Base-by-base conservation (phyloP, 2,888 invertebrate species). In the Cantharis lateralis region DNA sequence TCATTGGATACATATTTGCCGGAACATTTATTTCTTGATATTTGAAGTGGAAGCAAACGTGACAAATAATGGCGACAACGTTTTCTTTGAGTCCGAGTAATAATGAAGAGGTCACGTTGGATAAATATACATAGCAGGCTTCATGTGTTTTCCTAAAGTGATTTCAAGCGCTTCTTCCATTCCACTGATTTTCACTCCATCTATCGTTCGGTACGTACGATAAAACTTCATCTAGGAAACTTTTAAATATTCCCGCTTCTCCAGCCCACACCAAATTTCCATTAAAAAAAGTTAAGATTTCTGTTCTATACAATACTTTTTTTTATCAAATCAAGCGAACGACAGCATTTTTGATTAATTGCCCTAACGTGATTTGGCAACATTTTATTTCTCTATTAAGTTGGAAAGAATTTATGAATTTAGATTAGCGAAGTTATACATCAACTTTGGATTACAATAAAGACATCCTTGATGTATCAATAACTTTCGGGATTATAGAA, bases 31-130 rank as follows among this genome's bases (percentile, higher is more conserved):
- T 70, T 74, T 70, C 69, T 69, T 70, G 69, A 16, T 73, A 18
- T 62, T 20, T 70, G 62, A 61, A 74, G 74, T 64, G 62, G 74
- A 70, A 66, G 20, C 15, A 20, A 66, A 69, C 62, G 69, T 74
- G 74, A 70, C 28, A 69, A 26, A 64, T 18, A 63, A 15, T 62
- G 72, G 62, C 62, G 61, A 73, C 48, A 61, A 18, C 10, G n/a
- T 66, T 20, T 66, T 66, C 18, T 32, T 70, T 69, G 18, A 66
- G 18, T 62, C 16, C 13, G 16, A 62, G 75, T 18, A 75, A 75
- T 75, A 75, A 75, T 72, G 69, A 72, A 72, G 68, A 68, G 68
- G 72, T 75, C 75, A 68, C 75, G 71, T 72, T 68, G 71, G 20
- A 75, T 75, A 75, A 75, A 75, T 75, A 75, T 66, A 11, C 61